Conservation (phyloP, 2,888 invertebrate species). For the Myopa testacea region DNA sequence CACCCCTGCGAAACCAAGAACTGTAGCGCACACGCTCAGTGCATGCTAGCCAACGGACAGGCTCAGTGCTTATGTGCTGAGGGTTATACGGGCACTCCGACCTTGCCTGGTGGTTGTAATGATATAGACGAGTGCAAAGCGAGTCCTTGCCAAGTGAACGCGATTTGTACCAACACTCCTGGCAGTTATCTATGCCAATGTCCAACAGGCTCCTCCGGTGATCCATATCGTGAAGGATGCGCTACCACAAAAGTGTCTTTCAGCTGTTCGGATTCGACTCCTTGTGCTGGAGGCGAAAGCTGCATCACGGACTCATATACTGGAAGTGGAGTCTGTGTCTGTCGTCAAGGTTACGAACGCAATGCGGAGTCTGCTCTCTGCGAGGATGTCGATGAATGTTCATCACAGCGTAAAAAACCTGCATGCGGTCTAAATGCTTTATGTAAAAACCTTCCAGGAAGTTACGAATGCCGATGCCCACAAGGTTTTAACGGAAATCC, state of each 20-base stretch:
- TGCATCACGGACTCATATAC: constrained; percentile 82
- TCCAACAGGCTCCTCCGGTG: constrained; percentile 83
- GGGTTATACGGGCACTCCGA: constrained; percentile 79
- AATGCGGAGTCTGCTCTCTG: constrained; percentile 81
- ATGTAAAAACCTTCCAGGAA: constrained; percentile 92
- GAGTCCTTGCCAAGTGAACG: constrained; percentile 85
- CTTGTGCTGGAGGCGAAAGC: constrained; percentile 87
- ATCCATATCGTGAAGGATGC: constrained; percentile 85
- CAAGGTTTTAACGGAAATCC: constrained; percentile 91
- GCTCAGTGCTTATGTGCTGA: constrained; percentile 87
- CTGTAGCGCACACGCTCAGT: constrained; percentile 90
- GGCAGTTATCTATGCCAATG: constrained; percentile 90
- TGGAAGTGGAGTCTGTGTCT: constrained; percentile 87
- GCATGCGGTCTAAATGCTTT: constrained; percentile 90
- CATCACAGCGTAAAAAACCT: constrained; percentile 78
- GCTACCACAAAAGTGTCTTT: constrained; percentile 74
- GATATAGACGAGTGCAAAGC: constrained; percentile 90
- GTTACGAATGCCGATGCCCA: constrained; percentile 93
- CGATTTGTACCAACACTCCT: constrained; percentile 89
- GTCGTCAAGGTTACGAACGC: constrained; percentile 87
- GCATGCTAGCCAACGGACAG: constrained; percentile 84
- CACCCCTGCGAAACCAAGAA: constrained; percentile 90
- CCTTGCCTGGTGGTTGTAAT: constrained; percentile 77
- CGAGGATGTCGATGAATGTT: constrained; percentile 88
- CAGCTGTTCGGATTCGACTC: constrained; percentile 79